A percentile compares a stretch with the other conserved stretches of the same genome.
phyloP scores from a whole-genome alignment of 2,113 vertebrate species.

The Cyprinodon variegatus region DNA sequence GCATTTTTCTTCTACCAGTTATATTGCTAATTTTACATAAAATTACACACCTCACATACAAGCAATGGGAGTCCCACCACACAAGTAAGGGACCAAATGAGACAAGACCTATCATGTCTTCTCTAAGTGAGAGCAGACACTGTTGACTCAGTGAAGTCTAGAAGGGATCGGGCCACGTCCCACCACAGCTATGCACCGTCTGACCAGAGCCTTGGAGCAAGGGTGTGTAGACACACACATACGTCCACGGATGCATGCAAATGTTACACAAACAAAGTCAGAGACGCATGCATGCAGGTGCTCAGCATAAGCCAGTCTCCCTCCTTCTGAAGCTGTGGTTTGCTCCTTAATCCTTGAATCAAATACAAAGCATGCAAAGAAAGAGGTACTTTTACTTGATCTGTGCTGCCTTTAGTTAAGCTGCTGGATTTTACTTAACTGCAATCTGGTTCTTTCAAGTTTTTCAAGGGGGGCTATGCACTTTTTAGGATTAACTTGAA shows the following conservation, averaged over 20 bases:
- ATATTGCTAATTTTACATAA: constrained; percentile 36
- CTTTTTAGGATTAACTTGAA: constrained; percentile 19
- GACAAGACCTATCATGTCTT: constrained; percentile 75
- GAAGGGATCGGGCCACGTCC: constrained; percentile 64
- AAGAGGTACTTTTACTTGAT: constrained; percentile 33
- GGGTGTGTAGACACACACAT: constrained; percentile 66
- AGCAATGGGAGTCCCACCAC: constrained; percentile 37
- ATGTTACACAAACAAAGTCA: constrained; percentile 50
- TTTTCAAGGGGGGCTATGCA: constrained; percentile 16
- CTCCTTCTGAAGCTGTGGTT: constrained; percentile 48
- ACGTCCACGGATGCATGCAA: constrained; percentile 57
- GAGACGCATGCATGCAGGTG: constrained; percentile 53
- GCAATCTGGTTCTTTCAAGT: constrained; percentile 19
- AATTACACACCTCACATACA: constrained; percentile 18
- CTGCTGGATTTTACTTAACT: constrained; percentile 1
- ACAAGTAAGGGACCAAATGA: constrained; percentile 53
- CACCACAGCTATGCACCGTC: constrained; percentile 82
- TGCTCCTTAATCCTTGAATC: constrained; percentile 36
- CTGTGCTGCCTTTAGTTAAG: constrained; percentile 1
- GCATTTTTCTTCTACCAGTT: constrained; percentile 29
- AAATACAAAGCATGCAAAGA: constrained; percentile 13
- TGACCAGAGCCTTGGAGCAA: constrained; percentile 75
- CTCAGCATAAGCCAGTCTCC: constrained; percentile 4
- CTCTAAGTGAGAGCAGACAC: constrained; percentile 70
- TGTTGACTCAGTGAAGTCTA: constrained; percentile 79